Conservation (phyloP, 2,888 invertebrate genomes). For the Oxyteleia sp. region DNA sequence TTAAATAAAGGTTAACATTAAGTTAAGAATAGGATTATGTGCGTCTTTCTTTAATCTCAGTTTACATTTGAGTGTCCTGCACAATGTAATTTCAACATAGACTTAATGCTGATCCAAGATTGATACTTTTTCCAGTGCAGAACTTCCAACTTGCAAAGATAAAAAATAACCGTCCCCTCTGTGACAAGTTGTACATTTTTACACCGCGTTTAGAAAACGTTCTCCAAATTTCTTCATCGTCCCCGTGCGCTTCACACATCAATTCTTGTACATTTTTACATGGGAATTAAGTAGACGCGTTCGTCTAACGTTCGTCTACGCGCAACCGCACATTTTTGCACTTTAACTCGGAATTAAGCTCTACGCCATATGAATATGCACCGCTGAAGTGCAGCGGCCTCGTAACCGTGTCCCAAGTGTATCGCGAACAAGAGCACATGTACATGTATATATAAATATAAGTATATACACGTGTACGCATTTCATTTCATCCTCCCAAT, state of each 20-base stretch:
- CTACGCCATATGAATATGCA: conserved; percentile 52
- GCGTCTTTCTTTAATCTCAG: too few relatives aligned
- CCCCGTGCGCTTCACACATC: conserved; percentile 3
- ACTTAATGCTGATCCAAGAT: too few relatives aligned
- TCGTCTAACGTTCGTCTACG: conserved; percentile 27
- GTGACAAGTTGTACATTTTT: conserved; percentile 33
- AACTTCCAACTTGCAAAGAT: not conserved
- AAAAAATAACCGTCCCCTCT: not conserved
- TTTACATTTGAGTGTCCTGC: too few relatives aligned
- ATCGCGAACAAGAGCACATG: conserved; percentile 38
- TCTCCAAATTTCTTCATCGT: conserved; percentile 23
- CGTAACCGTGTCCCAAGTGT: conserved; percentile 49
- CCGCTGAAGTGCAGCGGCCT: conserved; percentile 42
- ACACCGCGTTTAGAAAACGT: conserved; percentile 39
- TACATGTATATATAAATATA: not conserved
- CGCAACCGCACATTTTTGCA: conserved; percentile 43
- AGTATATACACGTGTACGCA: not conserved
- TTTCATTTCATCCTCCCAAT: conserved; percentile 38
- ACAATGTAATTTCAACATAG: too few relatives aligned
- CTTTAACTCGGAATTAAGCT: conserved; percentile 57
- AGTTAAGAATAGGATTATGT: too few relatives aligned
- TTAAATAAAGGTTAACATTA: too few relatives aligned
- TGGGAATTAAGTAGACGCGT: conserved; percentile 39
- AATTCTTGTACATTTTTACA: conserved; percentile 62
- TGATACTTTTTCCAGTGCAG: too few relatives aligned